Evolutionary conservation across 2,888 invertebrate species (phyloP).

Genomic region (Malthinus flaveolus): DNA sequence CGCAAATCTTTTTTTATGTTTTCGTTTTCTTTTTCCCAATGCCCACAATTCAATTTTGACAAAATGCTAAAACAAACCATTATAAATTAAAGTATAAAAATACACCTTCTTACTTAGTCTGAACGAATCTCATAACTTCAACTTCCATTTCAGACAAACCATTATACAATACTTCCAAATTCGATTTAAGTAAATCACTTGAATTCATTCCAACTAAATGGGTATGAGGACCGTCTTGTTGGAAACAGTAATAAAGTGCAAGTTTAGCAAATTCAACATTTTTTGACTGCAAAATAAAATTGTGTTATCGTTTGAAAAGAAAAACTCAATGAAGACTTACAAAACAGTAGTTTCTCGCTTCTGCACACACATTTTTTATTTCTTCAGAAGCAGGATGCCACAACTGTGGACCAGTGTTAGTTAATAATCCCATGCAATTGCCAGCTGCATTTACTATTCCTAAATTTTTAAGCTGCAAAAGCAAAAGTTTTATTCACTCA

Average conservation of each 20-base stretch:
- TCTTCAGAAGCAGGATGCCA: constrained; percentile 82
- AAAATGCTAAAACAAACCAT: constrained; percentile 52
- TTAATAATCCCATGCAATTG: constrained; percentile 81
- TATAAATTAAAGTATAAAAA: constrained; percentile 2
- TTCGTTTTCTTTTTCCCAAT: constrained; percentile 72
- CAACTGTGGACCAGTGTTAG: constrained; percentile 69
- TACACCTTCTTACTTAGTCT: constrained; percentile 36
- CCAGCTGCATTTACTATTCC: constrained; percentile 85
- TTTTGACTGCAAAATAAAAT: constrained; percentile 52
- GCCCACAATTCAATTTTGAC: constrained; percentile 51
- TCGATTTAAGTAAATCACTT: constrained; percentile 62
- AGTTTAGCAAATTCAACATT: constrained; percentile 72
- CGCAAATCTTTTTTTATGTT: constrained; percentile 24
- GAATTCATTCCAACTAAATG: constrained; percentile 79
- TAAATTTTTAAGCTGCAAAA: constrained; percentile 64
- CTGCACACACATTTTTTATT: constrained; percentile 62
- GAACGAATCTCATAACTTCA: constrained; percentile 55
- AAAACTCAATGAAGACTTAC: constrained; percentile 48
- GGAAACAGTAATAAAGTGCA: constrained; percentile 68
- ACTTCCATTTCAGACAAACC: constrained; percentile 71
- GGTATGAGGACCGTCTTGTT: constrained; percentile 65
- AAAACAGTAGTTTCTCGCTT: constrained; percentile 69
- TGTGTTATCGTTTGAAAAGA: neutral
- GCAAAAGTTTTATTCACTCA: constrained; percentile 4
- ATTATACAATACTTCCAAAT: constrained; percentile 64